A percentile compares a stretch with the other conserved stretches of the same genome.
Conservation (phyloP, 2,888 invertebrate species). For the Gymnocheta viridis region DNA sequence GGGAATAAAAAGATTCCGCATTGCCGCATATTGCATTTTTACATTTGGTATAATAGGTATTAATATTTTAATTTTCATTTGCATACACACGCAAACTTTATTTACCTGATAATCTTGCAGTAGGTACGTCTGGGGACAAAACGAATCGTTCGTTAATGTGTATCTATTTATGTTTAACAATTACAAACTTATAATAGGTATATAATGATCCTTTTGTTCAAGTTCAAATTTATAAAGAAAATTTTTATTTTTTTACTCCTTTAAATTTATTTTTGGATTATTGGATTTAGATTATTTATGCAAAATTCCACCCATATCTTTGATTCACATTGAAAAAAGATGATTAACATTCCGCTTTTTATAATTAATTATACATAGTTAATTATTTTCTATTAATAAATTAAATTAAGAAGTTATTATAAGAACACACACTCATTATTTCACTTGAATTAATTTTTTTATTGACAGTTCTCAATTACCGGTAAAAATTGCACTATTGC, state of each 20-base stretch:
- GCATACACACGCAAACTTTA: not conserved
- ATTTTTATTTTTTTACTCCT: not conserved
- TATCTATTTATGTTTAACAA: not conserved
- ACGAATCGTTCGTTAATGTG: not conserved
- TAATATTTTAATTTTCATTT: not conserved
- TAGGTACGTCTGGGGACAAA: not conserved
- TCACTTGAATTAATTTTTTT: not conserved
- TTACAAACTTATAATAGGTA: not conserved
- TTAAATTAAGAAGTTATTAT: not conserved
- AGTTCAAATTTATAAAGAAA: not conserved
- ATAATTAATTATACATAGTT: too few relatives aligned
- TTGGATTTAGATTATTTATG: not conserved
- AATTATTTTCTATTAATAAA: not conserved
- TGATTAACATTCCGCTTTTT: not conserved
- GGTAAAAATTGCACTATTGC: slow-evolving; percentile 35
- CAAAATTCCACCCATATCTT: slow-evolving; percentile 30
- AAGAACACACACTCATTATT: not conserved
- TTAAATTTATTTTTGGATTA: not conserved
- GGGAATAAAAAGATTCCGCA: too few relatives aligned
- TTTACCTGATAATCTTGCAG: slow-evolving; percentile 22
- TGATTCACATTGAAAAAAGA: not conserved
- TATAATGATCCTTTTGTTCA: not conserved
- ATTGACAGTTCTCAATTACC: not conserved
- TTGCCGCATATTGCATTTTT: not conserved
- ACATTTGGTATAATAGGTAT: not conserved